Conservation (phyloP, 2,113 vertebrate species). For the Daphoenositta chrysoptera region DNA sequence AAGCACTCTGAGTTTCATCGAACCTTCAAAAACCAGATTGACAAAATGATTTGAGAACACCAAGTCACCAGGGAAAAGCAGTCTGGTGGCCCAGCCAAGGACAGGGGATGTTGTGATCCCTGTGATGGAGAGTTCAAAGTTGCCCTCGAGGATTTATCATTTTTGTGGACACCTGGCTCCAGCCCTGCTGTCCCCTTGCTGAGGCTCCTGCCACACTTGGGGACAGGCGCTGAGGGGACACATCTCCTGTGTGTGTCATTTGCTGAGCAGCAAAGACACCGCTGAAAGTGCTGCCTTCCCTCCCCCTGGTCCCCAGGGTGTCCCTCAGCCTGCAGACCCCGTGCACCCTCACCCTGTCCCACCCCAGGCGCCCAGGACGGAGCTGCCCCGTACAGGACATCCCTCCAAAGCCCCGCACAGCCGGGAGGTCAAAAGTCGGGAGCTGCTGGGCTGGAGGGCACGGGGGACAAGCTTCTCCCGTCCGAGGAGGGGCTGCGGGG, state of each 20-base stretch:
- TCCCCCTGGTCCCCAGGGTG: neutral
- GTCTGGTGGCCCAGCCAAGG: neutral
- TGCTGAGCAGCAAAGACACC: neutral
- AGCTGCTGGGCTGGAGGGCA: neutral
- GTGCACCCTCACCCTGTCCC: neutral
- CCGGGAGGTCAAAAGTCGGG: rapidly evolving
- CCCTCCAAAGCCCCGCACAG: neutral
- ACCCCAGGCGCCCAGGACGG: neutral
- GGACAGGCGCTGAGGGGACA: neutral
- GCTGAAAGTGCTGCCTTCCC: neutral
- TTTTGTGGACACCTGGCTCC: no score
- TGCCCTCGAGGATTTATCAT: neutral
- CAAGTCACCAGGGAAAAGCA: rapidly evolving
- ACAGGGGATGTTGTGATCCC: rapidly evolving
- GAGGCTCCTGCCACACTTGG: rapidly evolving
- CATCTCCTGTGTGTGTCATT: no score
- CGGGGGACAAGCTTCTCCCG: neutral
- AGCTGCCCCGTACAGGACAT: neutral
- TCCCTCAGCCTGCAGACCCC: neutral
- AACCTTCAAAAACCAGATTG: neutral
- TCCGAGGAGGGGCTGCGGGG: neutral
- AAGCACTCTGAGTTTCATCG: neutral
- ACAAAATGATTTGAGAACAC: neutral
- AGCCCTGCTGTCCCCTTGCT: neutral
- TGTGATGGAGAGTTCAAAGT: neutral